Base-by-base conservation (phyloP, 2,797 vertebrate species). In the Gambelia wislizenii region DNA sequence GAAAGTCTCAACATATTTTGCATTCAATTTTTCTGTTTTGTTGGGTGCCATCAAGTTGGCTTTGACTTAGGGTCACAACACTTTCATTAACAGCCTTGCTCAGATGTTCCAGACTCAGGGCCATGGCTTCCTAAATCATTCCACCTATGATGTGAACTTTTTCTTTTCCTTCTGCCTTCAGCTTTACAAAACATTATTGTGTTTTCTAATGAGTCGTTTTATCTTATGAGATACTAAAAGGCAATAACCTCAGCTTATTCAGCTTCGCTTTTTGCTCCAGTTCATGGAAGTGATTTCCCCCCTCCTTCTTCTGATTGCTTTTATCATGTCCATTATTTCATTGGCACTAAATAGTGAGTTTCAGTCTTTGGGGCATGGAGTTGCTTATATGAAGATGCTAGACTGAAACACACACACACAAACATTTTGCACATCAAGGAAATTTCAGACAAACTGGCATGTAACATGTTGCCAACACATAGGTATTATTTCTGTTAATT, bases 301-400 rank as follows among this genome's bases (percentile, higher is more conserved):
- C 4, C 30, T 33, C 30, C 82, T 42, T 52, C 47, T 52, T 78
- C 4, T 61, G 36, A 22, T 47, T 72, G 90, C 52, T 94, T 33
- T 94, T 92, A 72, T 93, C 56, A 20, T 39, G 85, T 85, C 54
- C 4, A 1, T 93, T 90, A 91, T 90, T 94, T 76, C 90, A 90
- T 86, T 93, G 93, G 25, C 44, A 87, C 87, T 91, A 92, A 94
- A 91, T 90, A 90, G 83, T 30, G 72, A 42, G 85, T 91, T 95
- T 90, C 88, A 33, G n/a, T 47, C 59, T 84, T 69, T 44, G 30
- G 69, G 61, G 18, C 3, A 25, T 36, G 22, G 25, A 70, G 80
- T 0, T 2, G 0, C 1, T 0, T 2, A 33, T 30, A 83, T 47
- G 44, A 47, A 22, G 80, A 59, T 88, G 83, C 44, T 76, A 70